phyloP scores from a whole-genome alignment of 2,113 vertebrate genomes.

The Probosciger aterrimus region DNA sequence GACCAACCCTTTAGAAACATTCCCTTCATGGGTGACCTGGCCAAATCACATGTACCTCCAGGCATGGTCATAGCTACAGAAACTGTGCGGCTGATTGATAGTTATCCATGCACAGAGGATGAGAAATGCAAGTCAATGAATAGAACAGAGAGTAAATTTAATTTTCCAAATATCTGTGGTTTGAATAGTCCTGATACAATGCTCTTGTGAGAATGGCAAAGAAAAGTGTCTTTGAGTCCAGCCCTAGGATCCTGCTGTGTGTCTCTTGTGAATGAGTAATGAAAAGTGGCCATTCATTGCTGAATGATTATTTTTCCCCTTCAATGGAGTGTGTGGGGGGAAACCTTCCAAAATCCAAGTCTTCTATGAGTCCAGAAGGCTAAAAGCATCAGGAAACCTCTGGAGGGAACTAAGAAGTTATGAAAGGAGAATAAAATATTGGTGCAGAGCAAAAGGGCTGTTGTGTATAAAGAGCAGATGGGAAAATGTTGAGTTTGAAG shows the following conservation, averaged over 20 bases:
- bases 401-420: constrained; percentile 60
- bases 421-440: constrained; percentile 63
- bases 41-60: neutral
- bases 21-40: neutral
- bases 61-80: neutral
- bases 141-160: neutral
- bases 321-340: neutral
- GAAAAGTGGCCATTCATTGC: constrained; percentile 59
- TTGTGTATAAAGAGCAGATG: constrained; percentile 61
- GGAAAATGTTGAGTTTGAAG: constrained; percentile 62
- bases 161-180: neutral
- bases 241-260: constrained; percentile 23
- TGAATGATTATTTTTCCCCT: constrained; percentile 52
- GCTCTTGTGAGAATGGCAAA: constrained; percentile 7
- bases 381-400: constrained; percentile 55
- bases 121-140: neutral
- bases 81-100: neutral
- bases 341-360: constrained; percentile 7
- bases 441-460: constrained; percentile 27
- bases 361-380: constrained; percentile 42
- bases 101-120: neutral
- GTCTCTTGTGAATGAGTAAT: constrained; percentile 37
- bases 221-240: constrained; percentile 33
- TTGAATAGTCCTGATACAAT: constrained; percentile 17
- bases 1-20: neutral